phyloP scores from a whole-genome alignment of 2,113 vertebrate genomes.

The Brienomyrus longianalis region DNA sequence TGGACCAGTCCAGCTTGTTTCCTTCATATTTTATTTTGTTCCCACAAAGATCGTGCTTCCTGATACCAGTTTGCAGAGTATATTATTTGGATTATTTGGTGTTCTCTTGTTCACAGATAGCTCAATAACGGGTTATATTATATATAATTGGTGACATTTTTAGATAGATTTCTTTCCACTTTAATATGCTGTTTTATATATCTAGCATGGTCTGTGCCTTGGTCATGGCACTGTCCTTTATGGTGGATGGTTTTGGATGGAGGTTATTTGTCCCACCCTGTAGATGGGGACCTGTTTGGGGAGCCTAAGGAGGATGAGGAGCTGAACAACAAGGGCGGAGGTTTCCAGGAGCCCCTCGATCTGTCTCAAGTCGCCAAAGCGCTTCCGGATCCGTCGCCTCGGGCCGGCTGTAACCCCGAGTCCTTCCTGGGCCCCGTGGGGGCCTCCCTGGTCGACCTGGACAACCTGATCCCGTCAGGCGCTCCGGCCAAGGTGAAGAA shows the following conservation, averaged over 20 bases:
- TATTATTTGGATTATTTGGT: neutral
- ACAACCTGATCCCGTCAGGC: slow-evolving; percentile 68
- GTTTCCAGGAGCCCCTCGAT: slow-evolving; percentile 69
- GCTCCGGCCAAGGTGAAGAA: slow-evolving; percentile 67
- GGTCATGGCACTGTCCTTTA: neutral
- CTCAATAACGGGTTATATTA: neutral
- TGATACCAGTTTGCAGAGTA: neutral
- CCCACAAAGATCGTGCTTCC: neutral
- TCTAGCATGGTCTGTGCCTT: neutral
- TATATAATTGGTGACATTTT: neutral
- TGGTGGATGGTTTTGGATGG: neutral
- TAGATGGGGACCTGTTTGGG: slow-evolving; percentile 79
- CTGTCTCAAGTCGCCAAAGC: slow-evolving; percentile 64
- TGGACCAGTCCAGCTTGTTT: neutral
- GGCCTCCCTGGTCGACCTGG: slow-evolving; percentile 85
- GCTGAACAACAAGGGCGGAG: slow-evolving; percentile 58
- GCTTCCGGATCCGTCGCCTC: slow-evolving; percentile 55
- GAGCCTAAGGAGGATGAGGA: slow-evolving; percentile 71
- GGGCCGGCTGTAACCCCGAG: slow-evolving; percentile 70
- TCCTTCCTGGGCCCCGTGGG: slow-evolving; percentile 79
- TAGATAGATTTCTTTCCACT: neutral
- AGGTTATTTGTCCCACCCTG: neutral
- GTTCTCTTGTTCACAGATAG: neutral
- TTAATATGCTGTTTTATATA: neutral
- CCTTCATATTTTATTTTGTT: neutral